These are phyloP conservation scores for Saimiri boliviensis DNA, from an alignment of 2,113 vertebrate species.

Conservation along the genomic window DNA sequence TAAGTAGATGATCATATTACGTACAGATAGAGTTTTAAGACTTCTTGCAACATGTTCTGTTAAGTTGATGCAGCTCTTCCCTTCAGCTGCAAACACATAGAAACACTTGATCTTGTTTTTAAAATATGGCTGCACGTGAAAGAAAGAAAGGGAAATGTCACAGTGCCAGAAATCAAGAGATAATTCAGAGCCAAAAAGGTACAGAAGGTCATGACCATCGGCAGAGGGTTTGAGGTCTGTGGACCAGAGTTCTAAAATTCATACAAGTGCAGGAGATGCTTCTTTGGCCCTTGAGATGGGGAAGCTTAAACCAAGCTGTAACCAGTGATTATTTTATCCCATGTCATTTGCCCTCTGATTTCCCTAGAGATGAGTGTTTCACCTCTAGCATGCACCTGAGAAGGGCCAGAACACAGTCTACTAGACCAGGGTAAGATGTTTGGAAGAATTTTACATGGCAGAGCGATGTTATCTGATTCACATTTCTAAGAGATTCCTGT, in stretches of 20 bases:
- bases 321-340: background rate
- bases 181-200: background rate
- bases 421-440: background rate
- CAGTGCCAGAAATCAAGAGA: background rate
- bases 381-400: background rate
- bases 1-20: background rate
- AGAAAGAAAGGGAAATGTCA: background rate
- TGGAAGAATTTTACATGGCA: background rate
- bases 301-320: background rate
- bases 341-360: background rate
- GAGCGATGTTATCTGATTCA: background rate
- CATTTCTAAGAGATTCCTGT: background rate
- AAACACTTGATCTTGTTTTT: constrained; percentile 1
- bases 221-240: background rate
- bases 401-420: background rate
- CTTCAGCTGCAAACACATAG: background rate
- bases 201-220: background rate
- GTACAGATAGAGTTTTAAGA: constrained; percentile 25
- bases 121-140: background rate
- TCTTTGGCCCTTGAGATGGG: background rate
- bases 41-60: constrained; percentile 28
- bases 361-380: background rate
- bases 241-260: background rate
- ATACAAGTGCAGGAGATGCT: background rate
- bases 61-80: constrained; percentile 15